These are phyloP conservation scores for Magallana ariakensis DNA, from an alignment of 1,140 invertebrate species.

Conservation along the genomic window DNA sequence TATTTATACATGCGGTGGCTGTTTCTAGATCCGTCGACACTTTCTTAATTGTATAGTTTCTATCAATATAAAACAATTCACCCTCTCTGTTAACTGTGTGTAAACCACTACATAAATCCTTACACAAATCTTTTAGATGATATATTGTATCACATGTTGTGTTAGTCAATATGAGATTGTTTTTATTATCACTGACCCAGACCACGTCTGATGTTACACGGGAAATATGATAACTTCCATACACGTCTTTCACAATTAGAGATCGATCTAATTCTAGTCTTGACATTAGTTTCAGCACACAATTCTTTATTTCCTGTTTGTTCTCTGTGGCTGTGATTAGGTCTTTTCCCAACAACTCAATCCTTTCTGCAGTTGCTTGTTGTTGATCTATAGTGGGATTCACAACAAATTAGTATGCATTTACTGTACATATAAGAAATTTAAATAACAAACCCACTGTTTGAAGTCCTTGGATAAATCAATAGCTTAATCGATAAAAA, in stretches of 20 bases:
- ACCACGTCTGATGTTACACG: not conserved
- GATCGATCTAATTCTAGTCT: not conserved
- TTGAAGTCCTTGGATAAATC: too few relatives aligned
- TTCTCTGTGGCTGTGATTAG: not conserved
- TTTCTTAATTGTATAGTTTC: not conserved
- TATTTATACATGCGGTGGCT: not conserved
- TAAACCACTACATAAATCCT: not conserved
- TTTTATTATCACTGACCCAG: not conserved
- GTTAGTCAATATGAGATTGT: conserved; percentile 1
- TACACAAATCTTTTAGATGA: not conserved
- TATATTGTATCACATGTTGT: not conserved
- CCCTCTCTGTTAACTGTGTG: not conserved
- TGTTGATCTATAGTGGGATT: too few relatives aligned
- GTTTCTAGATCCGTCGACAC: not conserved
- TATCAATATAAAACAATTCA: not conserved
- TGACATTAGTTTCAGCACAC: not conserved
- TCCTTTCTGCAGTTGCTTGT: too few relatives aligned
- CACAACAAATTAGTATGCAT: too few relatives aligned
- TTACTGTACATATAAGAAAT: too few relatives aligned
- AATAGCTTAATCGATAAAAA: too few relatives aligned
- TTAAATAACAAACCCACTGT: too few relatives aligned
- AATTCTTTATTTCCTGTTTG: not conserved
- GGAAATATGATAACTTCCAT: not conserved
- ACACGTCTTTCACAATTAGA: not conserved
- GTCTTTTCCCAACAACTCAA: too few relatives aligned